Conservation (phyloP, 2,113 vertebrate genomes). For the Corythaixoides concolor region DNA sequence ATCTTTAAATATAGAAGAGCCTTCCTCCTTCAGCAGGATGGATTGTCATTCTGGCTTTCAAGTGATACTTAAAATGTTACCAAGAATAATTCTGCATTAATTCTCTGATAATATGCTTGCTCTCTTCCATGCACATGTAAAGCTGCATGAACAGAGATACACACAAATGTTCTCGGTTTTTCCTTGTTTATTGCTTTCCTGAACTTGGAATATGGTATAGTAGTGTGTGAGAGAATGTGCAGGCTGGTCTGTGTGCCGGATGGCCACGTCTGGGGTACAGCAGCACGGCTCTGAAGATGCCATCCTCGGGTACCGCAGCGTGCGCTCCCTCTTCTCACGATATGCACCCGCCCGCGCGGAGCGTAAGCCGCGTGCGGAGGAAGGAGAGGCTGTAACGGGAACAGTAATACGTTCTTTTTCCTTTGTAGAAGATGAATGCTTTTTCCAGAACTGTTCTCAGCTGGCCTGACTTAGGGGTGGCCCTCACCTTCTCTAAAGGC, state of each 20-base stretch:
- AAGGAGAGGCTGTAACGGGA: neutral
- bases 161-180: neutral
- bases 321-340: neutral
- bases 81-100: neutral
- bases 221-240: neutral
- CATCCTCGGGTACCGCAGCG: fast-evolving
- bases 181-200: neutral
- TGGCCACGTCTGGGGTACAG: too few species aligned
- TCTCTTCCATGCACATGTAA: neutral
- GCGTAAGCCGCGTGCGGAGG: neutral
- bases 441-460: neutral
- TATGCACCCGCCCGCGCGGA: fast-evolving
- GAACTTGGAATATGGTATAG: neutral
- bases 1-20: neutral
- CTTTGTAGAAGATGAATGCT: neutral
- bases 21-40: neutral
- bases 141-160: fast-evolving
- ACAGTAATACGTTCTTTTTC: neutral
- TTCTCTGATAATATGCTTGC: neutral
- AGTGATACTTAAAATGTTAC: neutral
- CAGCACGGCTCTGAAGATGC: neutral
- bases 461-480: neutral
- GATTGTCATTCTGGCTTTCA: neutral
- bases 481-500: neutral
- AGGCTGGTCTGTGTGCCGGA: too few species aligned